Conservation (phyloP, 2,113 vertebrate species). For the Apus apus region DNA sequence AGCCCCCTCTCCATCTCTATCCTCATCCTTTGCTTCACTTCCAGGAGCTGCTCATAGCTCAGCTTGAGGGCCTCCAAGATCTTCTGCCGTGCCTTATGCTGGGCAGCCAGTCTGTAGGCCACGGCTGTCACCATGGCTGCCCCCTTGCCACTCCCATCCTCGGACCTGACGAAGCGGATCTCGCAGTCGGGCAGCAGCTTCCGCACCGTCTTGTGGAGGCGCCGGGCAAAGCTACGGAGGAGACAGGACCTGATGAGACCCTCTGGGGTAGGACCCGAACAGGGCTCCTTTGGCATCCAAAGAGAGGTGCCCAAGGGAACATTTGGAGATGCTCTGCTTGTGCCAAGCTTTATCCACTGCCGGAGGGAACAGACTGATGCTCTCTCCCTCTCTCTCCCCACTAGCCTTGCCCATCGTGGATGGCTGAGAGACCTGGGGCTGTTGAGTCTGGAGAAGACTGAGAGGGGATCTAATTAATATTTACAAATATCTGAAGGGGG, state of each 20-base stretch:
- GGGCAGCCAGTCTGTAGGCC: conserved; percentile 87
- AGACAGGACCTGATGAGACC: background rate
- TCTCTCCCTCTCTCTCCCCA: background rate
- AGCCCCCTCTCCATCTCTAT: conserved; percentile 85
- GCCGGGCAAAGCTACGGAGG: conserved; percentile 83
- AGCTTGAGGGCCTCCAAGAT: conserved; percentile 84
- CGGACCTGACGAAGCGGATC: conserved; percentile 89
- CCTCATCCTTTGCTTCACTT: conserved; percentile 88
- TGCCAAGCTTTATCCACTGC: fast-evolving
- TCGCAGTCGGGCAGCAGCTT: conserved; percentile 91
- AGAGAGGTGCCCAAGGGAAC: fast-evolving
- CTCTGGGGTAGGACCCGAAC: background rate
- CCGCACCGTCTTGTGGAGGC: conserved; percentile 89
- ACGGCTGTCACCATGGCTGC: conserved; percentile 97
- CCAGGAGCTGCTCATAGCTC: conserved; percentile 85
- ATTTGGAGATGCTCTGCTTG: background rate
- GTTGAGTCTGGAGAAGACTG: too few species aligned
- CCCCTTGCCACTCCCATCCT: conserved; percentile 94
- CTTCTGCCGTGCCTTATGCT: conserved; percentile 84
- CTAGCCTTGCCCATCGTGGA: background rate
- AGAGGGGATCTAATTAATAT: too few species aligned
- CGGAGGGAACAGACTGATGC: background rate
- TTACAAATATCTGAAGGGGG: too few species aligned
- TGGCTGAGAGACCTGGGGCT: too few species aligned
- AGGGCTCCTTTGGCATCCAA: background rate